Evolutionary conservation across 1,140 invertebrate genomes (phyloP).

Genomic region (Ceratitis capitata): DNA sequence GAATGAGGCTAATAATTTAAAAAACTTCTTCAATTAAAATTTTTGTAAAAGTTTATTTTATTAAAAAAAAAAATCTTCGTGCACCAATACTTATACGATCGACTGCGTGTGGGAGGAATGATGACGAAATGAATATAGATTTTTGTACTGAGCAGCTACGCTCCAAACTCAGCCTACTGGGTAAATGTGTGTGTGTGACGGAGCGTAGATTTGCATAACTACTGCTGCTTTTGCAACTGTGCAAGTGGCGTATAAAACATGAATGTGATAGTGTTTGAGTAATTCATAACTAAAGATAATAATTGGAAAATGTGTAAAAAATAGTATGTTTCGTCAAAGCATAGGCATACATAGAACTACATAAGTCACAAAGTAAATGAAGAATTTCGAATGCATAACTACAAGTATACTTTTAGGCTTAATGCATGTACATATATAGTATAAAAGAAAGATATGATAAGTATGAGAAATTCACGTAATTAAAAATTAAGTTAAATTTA

Average conservation of each 20-base stretch:
- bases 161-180: background rate
- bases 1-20: background rate
- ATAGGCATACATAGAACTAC: background rate
- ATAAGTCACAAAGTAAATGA: conserved; percentile 14
- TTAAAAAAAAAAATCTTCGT: background rate
- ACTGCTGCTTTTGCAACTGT: background rate
- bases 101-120: background rate
- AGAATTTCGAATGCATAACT: conserved; percentile 32
- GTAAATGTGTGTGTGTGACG: background rate
- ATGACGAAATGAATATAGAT: background rate
- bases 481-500: background rate
- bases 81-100: background rate
- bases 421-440: conserved; percentile 25
- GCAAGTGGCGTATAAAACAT: conserved; percentile 43
- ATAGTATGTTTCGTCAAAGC: conserved; percentile 30
- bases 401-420: conserved; percentile 26
- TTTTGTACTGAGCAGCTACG: conserved; percentile 24
- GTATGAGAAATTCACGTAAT: background rate
- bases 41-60: background rate
- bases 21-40: background rate
- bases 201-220: background rate
- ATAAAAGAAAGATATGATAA: background rate
- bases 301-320: conserved; percentile 40
- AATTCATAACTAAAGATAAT: conserved; percentile 51
- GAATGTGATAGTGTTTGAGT: conserved; percentile 65